Evolutionary conservation across 2,113 vertebrate genomes (phyloP).

Genomic region (Periophthalmus modestus): DNA sequence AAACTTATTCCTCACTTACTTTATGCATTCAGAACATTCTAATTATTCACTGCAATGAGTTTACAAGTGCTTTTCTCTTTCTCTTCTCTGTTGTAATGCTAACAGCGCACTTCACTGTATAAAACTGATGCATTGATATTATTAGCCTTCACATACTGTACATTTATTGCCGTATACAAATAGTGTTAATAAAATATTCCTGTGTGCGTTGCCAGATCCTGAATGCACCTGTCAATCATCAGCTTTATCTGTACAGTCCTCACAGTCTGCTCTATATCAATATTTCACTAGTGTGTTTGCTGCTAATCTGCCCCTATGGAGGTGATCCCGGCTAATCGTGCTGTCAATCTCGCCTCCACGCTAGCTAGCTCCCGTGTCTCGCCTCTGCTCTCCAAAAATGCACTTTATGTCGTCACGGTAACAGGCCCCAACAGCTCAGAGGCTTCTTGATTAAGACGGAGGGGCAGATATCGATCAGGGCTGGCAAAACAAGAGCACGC

Average conservation of each 20-base stretch:
- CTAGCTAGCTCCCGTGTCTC: neutral
- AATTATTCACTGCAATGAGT: too few species aligned
- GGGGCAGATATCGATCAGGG: constrained; percentile 57
- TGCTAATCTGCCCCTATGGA: constrained; percentile 53
- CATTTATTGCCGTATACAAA: neutral
- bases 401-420: constrained; percentile 58
- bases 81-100: too few species aligned
- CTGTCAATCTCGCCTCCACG: constrained; percentile 50
- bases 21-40: too few species aligned
- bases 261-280: constrained; percentile 30
- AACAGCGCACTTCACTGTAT: too few species aligned
- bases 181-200: neutral
- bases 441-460: constrained; percentile 58
- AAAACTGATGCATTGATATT: too few species aligned
- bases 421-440: constrained; percentile 49
- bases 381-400: constrained; percentile 34
- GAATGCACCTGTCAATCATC: constrained; percentile 23
- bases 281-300: constrained; percentile 48
- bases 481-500: constrained; percentile 37
- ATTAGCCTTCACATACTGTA: neutral
- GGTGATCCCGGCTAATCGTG: constrained; percentile 53
- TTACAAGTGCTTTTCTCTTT: too few species aligned
- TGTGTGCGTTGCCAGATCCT: neutral
- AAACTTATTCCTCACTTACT: too few species aligned
- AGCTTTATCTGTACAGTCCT: constrained; percentile 48